Evolutionary conservation across 2,888 invertebrate species (phyloP), one percentile per base, ranked within the genome.

Genomic region (Caenorhabditis sp.): DNA sequence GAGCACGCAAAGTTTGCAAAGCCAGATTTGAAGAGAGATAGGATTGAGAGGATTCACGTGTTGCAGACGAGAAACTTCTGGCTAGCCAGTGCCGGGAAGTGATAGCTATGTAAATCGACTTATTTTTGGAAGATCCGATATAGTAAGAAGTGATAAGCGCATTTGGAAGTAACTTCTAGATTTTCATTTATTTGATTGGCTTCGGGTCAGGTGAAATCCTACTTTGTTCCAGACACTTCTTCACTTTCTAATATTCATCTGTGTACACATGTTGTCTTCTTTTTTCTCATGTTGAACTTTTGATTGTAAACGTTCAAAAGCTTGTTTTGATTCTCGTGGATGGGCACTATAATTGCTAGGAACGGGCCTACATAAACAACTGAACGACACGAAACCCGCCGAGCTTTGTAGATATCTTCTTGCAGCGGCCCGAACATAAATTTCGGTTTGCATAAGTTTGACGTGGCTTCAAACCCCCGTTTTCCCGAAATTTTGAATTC

Each of bases 11-110:
- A 43, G 59, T 24, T 70, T 70, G 48, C 37, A 53, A 48, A 50
- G 50, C 24, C 43, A 32, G 58, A 68, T 68, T 50, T 58, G 41
- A 13, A 17, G 58, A 52, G 48, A 68, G 52, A 68, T 37, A 46
- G 58, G 39, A 58, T 43, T 70, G 70, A 70, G 43, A 61, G 70
- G 53, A 70, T 59, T 70, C 70, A 37, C 37, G 58, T 68, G 58
- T 68, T 68, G 58, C 56, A 58, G 39, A 30, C 17, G 9, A 27
- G 8, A 24, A 22, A 8, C 2, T 22, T 11, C 43, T 15, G 8
- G 20, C 43, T 13, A 27, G 4, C 41, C 15, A 41, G 41, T 30
- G 7, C 9, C 30, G 30, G n/a, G n/a, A n/a, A n/a, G 30, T 30
- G 30, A 30, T 30, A 30, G 5, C 30, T n/a, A n/a, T n/a, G n/a